Percentiles rank a stretch among this genome's conserved stretches.
Evolutionary conservation across 2,888 invertebrate species (phyloP).

Genomic region (Mythimna albipuncta): DNA sequence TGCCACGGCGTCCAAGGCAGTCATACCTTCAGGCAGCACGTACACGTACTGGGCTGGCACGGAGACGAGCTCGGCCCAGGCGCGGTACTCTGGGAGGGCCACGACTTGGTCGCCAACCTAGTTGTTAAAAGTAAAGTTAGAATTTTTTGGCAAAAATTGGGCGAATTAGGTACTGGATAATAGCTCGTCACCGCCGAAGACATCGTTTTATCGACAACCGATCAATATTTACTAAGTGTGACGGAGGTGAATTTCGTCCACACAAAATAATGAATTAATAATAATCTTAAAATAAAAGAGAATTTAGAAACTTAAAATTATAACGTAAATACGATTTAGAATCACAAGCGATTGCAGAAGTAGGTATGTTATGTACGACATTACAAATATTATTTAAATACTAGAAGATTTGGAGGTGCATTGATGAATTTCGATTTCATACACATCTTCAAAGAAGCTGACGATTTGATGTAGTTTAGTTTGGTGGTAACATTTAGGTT

Average conservation of each 20-base stretch:
- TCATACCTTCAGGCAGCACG: constrained; percentile 94
- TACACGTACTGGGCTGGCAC: constrained; percentile 96
- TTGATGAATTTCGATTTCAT: neutral
- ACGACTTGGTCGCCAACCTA: constrained; percentile 96
- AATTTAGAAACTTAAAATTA: no score
- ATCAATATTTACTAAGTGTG: no score
- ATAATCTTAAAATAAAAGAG: no score
- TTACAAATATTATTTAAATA: neutral
- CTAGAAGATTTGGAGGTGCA: neutral
- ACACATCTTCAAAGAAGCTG: neutral
- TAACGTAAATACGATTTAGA: no score
- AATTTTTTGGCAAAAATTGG: neutral
- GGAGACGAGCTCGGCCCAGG: constrained; percentile 96
- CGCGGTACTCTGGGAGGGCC: constrained; percentile 95
- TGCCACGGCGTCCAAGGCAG: constrained; percentile 95
- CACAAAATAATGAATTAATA: no score
- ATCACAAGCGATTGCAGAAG: no score
- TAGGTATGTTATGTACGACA: no score
- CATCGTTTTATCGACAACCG: no score
- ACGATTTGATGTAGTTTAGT: neutral
- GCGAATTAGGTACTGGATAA: neutral
- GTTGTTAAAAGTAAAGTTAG: constrained; percentile 33
- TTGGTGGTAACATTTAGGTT: neutral
- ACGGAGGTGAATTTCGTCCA: no score
- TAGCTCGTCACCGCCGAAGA: neutral